Conservation (phyloP, 2,888 invertebrate species). For the Ichneumoninae sp. region DNA sequence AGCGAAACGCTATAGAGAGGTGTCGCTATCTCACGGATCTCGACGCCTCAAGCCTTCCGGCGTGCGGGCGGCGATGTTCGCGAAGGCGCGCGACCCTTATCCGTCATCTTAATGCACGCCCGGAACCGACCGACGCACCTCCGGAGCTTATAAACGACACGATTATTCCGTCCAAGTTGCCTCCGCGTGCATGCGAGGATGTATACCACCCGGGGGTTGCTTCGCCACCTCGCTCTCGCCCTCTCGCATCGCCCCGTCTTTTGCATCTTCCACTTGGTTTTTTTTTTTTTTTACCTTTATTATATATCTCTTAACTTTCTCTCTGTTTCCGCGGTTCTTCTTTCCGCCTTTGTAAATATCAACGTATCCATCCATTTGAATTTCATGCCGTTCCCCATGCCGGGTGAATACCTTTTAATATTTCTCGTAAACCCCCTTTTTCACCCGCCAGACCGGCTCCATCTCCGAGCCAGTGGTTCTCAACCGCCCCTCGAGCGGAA, state of each 20-base stretch:
- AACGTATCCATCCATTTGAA: conserved; percentile 69
- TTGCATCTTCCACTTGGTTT: background rate
- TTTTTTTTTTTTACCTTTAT: background rate
- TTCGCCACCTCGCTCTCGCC: background rate
- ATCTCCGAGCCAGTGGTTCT: background rate
- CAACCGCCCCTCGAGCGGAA: background rate
- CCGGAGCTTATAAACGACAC: conserved; percentile 80
- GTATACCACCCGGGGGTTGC: conserved; percentile 1
- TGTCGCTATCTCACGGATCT: conserved; percentile 75
- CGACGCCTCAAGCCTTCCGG: conserved; percentile 74
- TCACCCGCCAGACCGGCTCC: background rate
- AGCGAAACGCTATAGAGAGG: conserved; percentile 36
- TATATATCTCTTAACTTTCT: conserved; percentile 11
- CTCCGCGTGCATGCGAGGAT: conserved; percentile 47
- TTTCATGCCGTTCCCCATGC: conserved; percentile 63
- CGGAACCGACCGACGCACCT: conserved; percentile 73
- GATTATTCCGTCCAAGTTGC: conserved; percentile 77
- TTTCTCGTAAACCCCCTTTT: conserved; percentile 54
- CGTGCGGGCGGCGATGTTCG: conserved; percentile 62
- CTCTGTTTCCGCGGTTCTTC: conserved; percentile 39
- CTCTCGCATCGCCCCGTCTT: background rate
- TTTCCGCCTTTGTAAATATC: conserved; percentile 69
- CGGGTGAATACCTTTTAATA: conserved; percentile 76
- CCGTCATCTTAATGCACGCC: conserved; percentile 80
- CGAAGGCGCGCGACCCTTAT: conserved; percentile 74